These are phyloP conservation scores for Rosalia funebris DNA, from an alignment of 2,888 invertebrate genomes.

Conservation along the genomic window DNA sequence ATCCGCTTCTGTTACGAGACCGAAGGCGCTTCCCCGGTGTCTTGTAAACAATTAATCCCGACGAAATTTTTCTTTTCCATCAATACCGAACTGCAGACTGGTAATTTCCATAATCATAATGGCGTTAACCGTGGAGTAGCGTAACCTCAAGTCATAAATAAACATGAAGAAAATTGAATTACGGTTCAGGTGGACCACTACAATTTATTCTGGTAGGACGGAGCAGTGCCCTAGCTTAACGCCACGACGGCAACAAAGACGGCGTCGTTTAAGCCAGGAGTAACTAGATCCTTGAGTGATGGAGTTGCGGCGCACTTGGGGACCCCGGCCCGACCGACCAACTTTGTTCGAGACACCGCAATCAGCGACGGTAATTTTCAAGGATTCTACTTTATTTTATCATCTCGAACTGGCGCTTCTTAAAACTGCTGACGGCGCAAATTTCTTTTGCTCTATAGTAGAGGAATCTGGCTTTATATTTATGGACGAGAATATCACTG, in stretches of 20 bases:
- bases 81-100: slow-evolving; percentile 7
- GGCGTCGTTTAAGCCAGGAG: slow-evolving; percentile 6
- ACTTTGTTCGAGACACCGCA: slow-evolving; percentile 17
- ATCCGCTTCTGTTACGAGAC: too few relatives aligned
- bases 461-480: too few relatives aligned
- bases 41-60: slow-evolving; percentile 10
- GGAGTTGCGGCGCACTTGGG: slow-evolving; percentile 8
- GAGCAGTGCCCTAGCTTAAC: not conserved
- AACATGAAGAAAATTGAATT: slow-evolving; percentile 19
- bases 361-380: slow-evolving; percentile 14
- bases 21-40: too few relatives aligned
- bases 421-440: not conserved
- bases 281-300: slow-evolving; percentile 11
- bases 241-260: slow-evolving; percentile 8
- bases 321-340: slow-evolving; percentile 2
- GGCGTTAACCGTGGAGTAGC: slow-evolving; percentile 5
- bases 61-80: slow-evolving; percentile 9
- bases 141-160: slow-evolving; percentile 15
- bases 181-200: slow-evolving; percentile 16
- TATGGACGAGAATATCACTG: too few relatives aligned
- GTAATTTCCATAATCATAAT: slow-evolving; percentile 16
- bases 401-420: not conserved
- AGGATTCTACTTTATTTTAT: slow-evolving; percentile 9
- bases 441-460: too few relatives aligned
- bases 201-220: slow-evolving; percentile 3